Conservation (phyloP, 35 echinoderm and acorn worm species). For the Heliocidaris tuberculata region DNA sequence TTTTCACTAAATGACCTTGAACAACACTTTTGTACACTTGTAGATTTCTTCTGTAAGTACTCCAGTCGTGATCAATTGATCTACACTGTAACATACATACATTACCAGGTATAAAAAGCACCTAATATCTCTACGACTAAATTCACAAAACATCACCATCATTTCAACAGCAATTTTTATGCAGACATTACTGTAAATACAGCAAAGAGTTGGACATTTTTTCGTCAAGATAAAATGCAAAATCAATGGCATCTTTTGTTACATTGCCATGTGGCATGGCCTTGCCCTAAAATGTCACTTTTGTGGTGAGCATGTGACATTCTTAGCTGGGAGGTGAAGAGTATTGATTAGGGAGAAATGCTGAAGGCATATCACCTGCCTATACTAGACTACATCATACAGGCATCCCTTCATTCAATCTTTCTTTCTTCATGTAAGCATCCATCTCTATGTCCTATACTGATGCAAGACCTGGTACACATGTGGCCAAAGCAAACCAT, state of each 20-base stretch:
- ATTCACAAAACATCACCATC: background rate
- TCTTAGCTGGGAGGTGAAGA: background rate
- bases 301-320: background rate
- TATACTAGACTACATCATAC: background rate
- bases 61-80: no score
- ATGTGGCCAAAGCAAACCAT: no score
- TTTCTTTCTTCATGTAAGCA: no score
- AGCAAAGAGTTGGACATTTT: background rate
- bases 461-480: no score
- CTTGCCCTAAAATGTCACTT: conserved; percentile 1
- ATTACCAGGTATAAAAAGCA: no score
- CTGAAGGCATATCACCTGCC: conserved; percentile 7
- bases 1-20: no score
- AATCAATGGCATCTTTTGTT: background rate
- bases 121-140: no score
- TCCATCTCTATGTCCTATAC: no score
- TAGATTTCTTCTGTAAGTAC: no score
- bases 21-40: no score
- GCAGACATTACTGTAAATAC: background rate
- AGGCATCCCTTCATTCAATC: no score
- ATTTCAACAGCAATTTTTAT: background rate
- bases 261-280: background rate
- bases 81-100: no score
- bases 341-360: background rate
- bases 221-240: background rate